Conservation (phyloP, 1,140 invertebrate species). For the Pseudomyrmex sp. region DNA sequence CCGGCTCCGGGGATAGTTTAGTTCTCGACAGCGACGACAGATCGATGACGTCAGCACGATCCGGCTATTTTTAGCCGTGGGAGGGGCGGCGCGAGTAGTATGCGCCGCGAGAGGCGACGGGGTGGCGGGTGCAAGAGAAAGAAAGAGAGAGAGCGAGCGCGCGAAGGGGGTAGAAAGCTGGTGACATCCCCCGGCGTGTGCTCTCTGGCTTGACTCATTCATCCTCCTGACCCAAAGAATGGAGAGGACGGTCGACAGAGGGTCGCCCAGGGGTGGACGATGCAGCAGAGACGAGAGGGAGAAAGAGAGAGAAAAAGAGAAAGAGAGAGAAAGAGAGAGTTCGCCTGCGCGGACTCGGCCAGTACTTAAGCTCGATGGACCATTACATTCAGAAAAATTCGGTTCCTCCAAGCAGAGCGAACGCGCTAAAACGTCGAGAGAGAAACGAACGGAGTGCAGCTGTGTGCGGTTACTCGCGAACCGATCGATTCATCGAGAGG, state of each 20-base stretch:
- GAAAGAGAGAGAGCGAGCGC: neutral
- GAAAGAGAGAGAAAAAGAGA: neutral
- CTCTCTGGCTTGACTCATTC: constrained; percentile 68
- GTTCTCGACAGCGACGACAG: constrained; percentile 55
- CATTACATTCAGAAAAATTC: constrained; percentile 51
- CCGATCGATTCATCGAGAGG: constrained; percentile 55
- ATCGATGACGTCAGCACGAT: constrained; percentile 76
- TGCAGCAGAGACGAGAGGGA: too few species aligned
- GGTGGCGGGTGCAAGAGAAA: constrained; percentile 31
- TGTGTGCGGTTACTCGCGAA: constrained; percentile 37
- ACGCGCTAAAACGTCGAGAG: neutral
- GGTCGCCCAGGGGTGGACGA: neutral
- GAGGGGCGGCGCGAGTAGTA: constrained; percentile 47
- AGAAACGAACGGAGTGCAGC: neutral
- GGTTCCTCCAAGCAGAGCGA: constrained; percentile 20
- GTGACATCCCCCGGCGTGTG: constrained; percentile 60
- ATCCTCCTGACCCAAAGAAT: constrained; percentile 71
- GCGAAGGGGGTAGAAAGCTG: constrained; percentile 50
- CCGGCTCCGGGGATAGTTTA: constrained; percentile 47
- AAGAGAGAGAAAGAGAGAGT: too few species aligned
- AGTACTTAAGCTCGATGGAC: constrained; percentile 50
- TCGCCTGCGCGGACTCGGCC: constrained; percentile 5
- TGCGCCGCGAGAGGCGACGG: constrained; percentile 20
- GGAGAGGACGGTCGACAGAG: constrained; percentile 24
- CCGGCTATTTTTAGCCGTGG: constrained; percentile 72